These are phyloP conservation scores for Sitobion miscanthi DNA, from an alignment of 1,140 invertebrate species.

Conservation along the genomic window DNA sequence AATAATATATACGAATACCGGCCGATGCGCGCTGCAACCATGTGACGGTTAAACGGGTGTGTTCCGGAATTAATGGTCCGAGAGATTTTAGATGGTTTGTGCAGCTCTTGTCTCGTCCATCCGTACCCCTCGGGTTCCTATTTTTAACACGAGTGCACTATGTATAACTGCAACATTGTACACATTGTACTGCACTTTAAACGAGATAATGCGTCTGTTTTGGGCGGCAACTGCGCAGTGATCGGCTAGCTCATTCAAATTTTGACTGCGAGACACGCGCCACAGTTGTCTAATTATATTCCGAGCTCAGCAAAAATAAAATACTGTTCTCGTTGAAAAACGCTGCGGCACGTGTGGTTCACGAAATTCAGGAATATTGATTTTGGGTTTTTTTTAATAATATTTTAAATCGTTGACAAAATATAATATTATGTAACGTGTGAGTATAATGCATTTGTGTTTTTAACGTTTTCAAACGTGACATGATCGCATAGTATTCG, in stretches of 20 bases:
- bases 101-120: background rate
- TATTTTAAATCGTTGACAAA: background rate
- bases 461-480: background rate
- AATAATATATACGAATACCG: background rate
- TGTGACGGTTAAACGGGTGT: background rate
- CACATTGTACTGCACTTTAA: background rate
- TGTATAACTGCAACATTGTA: background rate
- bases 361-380: background rate
- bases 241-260: background rate
- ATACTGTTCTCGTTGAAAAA: background rate
- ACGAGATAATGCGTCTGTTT: background rate
- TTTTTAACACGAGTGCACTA: background rate
- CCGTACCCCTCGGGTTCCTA: background rate
- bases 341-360: background rate
- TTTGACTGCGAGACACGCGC: background rate
- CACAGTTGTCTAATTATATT: background rate
- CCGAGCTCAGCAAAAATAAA: background rate
- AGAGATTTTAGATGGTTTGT: background rate
- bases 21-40: background rate
- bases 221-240: background rate
- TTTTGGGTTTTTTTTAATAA: background rate
- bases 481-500: background rate
- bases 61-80: conserved; percentile 1
- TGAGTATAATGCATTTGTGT: background rate
- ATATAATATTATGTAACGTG: background rate